phyloP scores from a whole-genome alignment of 2,113 vertebrate species.

The Phylloscopus trochiloides region DNA sequence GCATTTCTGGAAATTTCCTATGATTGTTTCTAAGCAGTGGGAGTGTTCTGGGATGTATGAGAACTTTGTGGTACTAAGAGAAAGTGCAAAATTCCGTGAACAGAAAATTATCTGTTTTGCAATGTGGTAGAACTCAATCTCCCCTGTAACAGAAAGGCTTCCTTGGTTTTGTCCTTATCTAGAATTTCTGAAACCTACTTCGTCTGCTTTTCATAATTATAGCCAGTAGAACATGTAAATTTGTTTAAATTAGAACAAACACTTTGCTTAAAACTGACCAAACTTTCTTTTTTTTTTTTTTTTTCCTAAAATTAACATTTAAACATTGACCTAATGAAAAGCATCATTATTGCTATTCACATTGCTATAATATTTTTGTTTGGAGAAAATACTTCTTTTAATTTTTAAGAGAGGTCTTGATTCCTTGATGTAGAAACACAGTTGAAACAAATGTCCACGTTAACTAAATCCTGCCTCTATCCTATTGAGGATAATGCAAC shows the following conservation, averaged over 20 bases:
- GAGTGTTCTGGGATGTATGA: not conserved
- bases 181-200: not conserved
- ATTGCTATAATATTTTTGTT: not conserved
- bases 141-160: not conserved
- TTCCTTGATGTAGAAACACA: not conserved
- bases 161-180: not conserved
- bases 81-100: not conserved
- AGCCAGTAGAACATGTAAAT: not conserved
- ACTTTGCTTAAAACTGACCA: not conserved
- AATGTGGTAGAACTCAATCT: not conserved
- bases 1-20: not conserved
- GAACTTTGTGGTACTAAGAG: not conserved
- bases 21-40: not conserved
- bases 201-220: not conserved
- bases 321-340: not conserved
- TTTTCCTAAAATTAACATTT: too few species aligned
- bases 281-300: not conserved
- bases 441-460: not conserved
- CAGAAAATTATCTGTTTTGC: not conserved
- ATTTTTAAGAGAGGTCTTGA: not conserved
- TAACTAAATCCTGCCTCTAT: not conserved
- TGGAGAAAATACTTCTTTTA: not conserved
- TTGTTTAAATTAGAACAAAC: not conserved
- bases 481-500: constrained; percentile 22
- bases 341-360: not conserved